phyloP scores from a whole-genome alignment of 2,113 vertebrate genomes.

The Brachirus orientalis region DNA sequence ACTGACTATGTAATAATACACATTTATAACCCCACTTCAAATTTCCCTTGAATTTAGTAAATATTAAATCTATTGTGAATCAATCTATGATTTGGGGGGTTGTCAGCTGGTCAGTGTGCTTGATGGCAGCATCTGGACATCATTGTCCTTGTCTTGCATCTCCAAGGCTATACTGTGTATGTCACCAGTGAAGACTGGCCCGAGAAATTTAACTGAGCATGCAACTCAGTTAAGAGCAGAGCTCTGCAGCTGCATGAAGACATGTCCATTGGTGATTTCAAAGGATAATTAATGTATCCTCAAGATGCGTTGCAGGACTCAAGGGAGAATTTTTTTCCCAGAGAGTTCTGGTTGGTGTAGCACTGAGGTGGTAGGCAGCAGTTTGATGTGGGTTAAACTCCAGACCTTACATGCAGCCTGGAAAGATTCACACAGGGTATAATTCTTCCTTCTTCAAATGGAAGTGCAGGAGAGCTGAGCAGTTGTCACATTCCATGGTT shows the following conservation, averaged over 20 bases:
- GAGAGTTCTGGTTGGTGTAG: neutral
- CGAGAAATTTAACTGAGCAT: neutral
- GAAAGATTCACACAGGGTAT: neutral
- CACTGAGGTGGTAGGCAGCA: neutral
- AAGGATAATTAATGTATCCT: neutral
- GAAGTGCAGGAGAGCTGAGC: neutral
- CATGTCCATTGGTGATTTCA: neutral
- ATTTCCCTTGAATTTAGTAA: no score
- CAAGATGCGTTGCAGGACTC: neutral
- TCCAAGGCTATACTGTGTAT: neutral
- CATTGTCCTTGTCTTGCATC: neutral
- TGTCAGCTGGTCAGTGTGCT: neutral
- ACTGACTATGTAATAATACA: no score
- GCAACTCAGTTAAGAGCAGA: neutral
- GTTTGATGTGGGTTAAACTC: neutral
- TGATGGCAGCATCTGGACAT: constrained; percentile 1
- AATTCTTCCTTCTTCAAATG: neutral
- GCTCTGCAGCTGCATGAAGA: neutral
- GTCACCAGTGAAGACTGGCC: neutral
- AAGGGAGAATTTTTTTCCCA: constrained; percentile 3
- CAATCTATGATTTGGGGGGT: no score
- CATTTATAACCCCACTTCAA: no score
- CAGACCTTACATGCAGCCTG: neutral
- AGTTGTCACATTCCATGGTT: neutral
- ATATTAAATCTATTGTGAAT: no score